Evolutionary conservation across 2,888 invertebrate genomes (phyloP).

Genomic region (Pyrrhia umbra): DNA sequence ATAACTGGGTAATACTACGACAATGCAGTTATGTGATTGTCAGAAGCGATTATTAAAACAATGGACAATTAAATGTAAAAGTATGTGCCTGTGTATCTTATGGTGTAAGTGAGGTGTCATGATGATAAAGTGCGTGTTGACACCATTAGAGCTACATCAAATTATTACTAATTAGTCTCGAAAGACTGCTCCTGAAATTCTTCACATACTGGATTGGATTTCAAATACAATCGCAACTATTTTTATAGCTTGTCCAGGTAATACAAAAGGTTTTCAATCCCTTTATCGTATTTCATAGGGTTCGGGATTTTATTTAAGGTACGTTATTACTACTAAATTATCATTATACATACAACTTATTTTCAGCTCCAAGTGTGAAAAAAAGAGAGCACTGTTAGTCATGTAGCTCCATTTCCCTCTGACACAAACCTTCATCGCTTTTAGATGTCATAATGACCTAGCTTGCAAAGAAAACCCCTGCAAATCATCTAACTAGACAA

Average conservation of each 20-base stretch:
- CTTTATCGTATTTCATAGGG: too few relatives aligned
- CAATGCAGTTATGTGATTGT: constrained; percentile 42
- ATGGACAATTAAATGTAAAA: constrained; percentile 55
- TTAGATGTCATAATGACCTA: too few relatives aligned
- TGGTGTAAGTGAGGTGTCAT: constrained; percentile 27
- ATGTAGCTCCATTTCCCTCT: neutral
- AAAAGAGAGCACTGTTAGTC: neutral
- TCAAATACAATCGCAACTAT: too few relatives aligned
- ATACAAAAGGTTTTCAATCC: too few relatives aligned
- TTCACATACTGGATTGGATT: too few relatives aligned
- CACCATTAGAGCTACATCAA: constrained; percentile 13
- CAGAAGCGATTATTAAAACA: constrained; percentile 48
- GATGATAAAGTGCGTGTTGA: constrained; percentile 30
- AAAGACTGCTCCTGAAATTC: too few relatives aligned
- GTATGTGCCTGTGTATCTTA: constrained; percentile 41
- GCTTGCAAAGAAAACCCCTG: neutral
- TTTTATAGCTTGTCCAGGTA: too few relatives aligned
- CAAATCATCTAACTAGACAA: neutral
- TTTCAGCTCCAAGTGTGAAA: too few relatives aligned
- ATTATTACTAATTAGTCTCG: neutral
- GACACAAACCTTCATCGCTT: neutral
- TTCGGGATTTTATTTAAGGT: too few relatives aligned
- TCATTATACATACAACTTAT: too few relatives aligned
- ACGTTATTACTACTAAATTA: too few relatives aligned
- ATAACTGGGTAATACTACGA: constrained; percentile 27